Evolutionary conservation across 2,113 vertebrate genomes (phyloP), one percentile per base, ranked within the genome.

Genomic region (Sclerurus mexicanus): DNA sequence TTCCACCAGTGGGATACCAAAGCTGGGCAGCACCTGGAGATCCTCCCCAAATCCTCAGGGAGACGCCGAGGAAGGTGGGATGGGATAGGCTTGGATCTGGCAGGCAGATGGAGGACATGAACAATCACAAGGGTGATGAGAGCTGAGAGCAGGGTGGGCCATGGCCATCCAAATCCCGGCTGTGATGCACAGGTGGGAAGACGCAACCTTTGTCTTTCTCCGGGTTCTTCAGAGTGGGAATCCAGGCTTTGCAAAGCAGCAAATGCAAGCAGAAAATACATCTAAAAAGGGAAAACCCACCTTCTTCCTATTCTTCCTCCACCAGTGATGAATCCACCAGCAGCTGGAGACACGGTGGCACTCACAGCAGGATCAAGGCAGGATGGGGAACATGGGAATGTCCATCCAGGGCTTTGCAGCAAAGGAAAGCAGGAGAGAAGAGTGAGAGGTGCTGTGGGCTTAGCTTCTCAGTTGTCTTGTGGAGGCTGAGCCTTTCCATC

Each of bases 191-290:
- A 18, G 9, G 30, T 42, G 55, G 40, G 78, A 85, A 92, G 86
- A 53, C 79, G 33, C 66, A 66, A 73, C 92, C 90, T 68, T 49
- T 63, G 44, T 87, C 95, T 80, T 82, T 95, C 73, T 28, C 81
- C 39, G 20, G 73, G 72, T 79, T 91, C 93, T 94, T 86, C 59
- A 21, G 77, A 62, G 18, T 18, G 68, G 10, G 24, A 88, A 86
- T 74, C 84, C 50, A 47, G 84, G 77, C 76, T 96, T 96, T 93
- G 88, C 92, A 92, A 27, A 64, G 62, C 60, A 63, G 28, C 12
- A 63, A 10, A 64, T 7, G 42, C 20, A 44, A 31, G 40, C 20
- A 42, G 39, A 14, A 64, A 64, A 44, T 5, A 64, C 42, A 42
- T 22, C 14, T 22, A 14, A 7, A 42, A 64, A 31, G 39, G 62